Base-by-base conservation (phyloP, 2,888 invertebrate genomes). In the Lacanobia oleracea region DNA sequence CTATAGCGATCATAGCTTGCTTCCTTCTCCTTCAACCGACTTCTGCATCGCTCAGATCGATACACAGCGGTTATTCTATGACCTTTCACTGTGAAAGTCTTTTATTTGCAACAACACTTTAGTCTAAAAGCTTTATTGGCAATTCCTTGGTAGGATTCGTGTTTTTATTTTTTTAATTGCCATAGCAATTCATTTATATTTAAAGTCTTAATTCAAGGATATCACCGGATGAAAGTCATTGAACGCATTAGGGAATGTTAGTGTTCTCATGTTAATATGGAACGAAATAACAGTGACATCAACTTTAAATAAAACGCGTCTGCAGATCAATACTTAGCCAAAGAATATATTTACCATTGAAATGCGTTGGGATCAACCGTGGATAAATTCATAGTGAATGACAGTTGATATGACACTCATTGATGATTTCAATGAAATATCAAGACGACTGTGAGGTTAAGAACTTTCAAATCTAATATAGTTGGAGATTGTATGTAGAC, bases 381-480 rank as follows among this genome's bases (percentile, higher is more conserved):
- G 65, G 54, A 71, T 69, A 51, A 65, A 50, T 65, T 51, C 74
- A 53, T 48, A 66, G 67, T 73, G 27, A 67, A 77, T 67, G 68
- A 67, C 67, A 66, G 67, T 67, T 80, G 76, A 77, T 83, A 79
- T 79, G 70, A 75, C 82, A 82, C 84, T 81, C 66, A 66, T 66
- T 64, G 79, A 74, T 71, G 62, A 68, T 81, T 77, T 81, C 81
- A 86, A 84, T 85, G 82, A 79, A 85, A 87, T 82, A 74, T 79
- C 73, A 74, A 72, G 67, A 81, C 70, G 68, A 74, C 79, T 78
- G 40, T 68, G 68, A 77, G 67, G 78, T 85, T 78, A 72, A 81
- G 57, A 81, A 68, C 68, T 75, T 81, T 68, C 65, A 79, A 66
- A 70, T 74, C 57, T 70, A 81, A 70, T 75, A 77, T 72, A 78